Conservation (phyloP, 1,140 invertebrate genomes). For the Zaprionus ghesquierei region DNA sequence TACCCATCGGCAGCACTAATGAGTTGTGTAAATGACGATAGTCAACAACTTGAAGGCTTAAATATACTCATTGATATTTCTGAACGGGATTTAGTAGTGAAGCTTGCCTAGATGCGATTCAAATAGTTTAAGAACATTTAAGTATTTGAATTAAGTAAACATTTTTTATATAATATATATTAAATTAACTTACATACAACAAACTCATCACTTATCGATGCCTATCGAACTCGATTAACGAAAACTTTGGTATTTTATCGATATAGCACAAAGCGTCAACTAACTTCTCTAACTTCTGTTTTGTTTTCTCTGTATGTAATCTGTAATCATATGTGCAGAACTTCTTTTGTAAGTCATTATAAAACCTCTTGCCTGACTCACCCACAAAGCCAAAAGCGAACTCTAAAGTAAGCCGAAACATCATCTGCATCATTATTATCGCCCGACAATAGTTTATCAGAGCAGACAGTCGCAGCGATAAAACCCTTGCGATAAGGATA, state of each 20-base stretch:
- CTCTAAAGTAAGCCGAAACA: conserved; percentile 36
- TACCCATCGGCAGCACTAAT: not conserved
- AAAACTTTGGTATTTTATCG: too few species aligned
- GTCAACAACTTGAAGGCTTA: not conserved
- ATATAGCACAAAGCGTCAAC: too few species aligned
- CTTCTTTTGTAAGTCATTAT: conserved; percentile 2
- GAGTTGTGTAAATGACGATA: conserved; percentile 3
- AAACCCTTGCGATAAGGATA: conserved; percentile 64
- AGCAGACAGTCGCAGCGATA: conserved; percentile 44
- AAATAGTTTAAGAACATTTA: too few species aligned
- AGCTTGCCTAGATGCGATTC: too few species aligned
- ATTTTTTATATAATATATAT: too few species aligned
- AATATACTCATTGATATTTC: not conserved
- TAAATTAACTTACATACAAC: too few species aligned
- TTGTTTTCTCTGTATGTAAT: too few species aligned
- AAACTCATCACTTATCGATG: too few species aligned
- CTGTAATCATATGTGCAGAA: too few species aligned
- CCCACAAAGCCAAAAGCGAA: not conserved
- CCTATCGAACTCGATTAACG: too few species aligned
- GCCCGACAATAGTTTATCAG: conserved; percentile 72
- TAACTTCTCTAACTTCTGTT: too few species aligned
- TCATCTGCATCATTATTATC: conserved; percentile 66
- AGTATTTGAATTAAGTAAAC: too few species aligned
- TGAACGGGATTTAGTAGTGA: not conserved
- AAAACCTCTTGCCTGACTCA: conserved; percentile 28